Evolutionary conservation across 2,797 vertebrate species (phyloP).

Genomic region (Girardinus metallicus): DNA sequence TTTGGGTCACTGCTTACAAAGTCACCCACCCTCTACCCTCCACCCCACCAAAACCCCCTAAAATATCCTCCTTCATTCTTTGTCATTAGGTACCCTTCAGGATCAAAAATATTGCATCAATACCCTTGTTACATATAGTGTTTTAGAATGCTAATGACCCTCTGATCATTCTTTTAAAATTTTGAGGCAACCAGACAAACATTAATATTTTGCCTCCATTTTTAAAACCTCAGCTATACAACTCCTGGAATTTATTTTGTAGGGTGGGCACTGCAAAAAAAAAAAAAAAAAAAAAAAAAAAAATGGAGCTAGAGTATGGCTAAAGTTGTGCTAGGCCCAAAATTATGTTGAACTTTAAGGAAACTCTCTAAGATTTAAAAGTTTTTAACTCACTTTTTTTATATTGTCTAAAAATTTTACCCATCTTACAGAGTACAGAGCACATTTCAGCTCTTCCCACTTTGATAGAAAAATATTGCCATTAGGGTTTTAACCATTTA

Average conservation of each 20-base stretch:
- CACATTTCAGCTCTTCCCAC: neutral
- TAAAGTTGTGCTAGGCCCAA: neutral
- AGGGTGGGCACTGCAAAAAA: neutral
- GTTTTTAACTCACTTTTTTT: neutral
- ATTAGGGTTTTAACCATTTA: too few relatives aligned
- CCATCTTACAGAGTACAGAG: neutral
- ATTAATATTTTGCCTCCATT: neutral
- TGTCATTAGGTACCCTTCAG: conserved; percentile 68
- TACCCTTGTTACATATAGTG: conserved; percentile 24
- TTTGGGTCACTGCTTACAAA: conserved; percentile 78
- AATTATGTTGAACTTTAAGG: neutral
- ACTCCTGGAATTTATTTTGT: neutral
- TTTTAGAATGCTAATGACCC: neutral
- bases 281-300: neutral
- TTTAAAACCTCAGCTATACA: neutral
- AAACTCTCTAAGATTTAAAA: neutral
- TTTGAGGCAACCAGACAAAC: neutral
- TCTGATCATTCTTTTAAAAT: neutral
- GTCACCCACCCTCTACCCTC: conserved; percentile 41
- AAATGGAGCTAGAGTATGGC: neutral
- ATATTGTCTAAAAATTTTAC: neutral
- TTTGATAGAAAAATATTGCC: neutral
- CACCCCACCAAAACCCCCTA: neutral
- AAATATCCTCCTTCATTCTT: conserved; percentile 14
- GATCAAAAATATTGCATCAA: conserved; percentile 54